Evolutionary conservation across 2,797 vertebrate genomes (phyloP).

Genomic region (Oceanodroma leucorhoa): DNA sequence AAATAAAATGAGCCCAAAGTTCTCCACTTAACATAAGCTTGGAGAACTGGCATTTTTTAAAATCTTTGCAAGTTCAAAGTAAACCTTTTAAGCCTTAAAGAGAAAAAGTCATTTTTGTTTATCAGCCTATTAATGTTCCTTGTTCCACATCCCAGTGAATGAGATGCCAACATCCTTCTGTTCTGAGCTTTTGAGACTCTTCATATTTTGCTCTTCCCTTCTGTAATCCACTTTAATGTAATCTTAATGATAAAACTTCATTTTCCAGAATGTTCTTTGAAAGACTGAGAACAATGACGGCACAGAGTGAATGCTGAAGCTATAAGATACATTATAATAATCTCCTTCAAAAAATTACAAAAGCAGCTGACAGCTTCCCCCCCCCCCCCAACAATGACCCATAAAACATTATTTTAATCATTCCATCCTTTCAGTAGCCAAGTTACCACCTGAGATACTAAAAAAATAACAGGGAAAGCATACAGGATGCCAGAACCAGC

Average conservation of each 20-base stretch:
- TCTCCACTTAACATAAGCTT: neutral
- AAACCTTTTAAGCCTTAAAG: slow-evolving; percentile 49
- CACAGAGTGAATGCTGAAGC: neutral
- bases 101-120: slow-evolving; percentile 42
- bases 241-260: slow-evolving; percentile 53
- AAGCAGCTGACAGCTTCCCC: neutral
- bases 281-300: slow-evolving; percentile 38
- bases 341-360: slow-evolving; percentile 27
- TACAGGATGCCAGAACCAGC: neutral
- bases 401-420: neutral
- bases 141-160: neutral
- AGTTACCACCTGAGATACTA: neutral
- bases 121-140: slow-evolving; percentile 29
- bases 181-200: slow-evolving; percentile 35
- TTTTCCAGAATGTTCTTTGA: slow-evolving; percentile 47
- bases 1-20: slow-evolving; percentile 28
- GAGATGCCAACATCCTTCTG: neutral
- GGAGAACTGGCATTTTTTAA: slow-evolving; percentile 54
- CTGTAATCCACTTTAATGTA: slow-evolving; percentile 30
- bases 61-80: slow-evolving; percentile 65
- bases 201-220: neutral
- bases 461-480: neutral
- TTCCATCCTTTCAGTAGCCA: neutral
- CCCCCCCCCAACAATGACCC: neutral
- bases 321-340: slow-evolving; percentile 48